Conservation (phyloP, 1,140 invertebrate genomes). For the Frieseomelitta varia region DNA sequence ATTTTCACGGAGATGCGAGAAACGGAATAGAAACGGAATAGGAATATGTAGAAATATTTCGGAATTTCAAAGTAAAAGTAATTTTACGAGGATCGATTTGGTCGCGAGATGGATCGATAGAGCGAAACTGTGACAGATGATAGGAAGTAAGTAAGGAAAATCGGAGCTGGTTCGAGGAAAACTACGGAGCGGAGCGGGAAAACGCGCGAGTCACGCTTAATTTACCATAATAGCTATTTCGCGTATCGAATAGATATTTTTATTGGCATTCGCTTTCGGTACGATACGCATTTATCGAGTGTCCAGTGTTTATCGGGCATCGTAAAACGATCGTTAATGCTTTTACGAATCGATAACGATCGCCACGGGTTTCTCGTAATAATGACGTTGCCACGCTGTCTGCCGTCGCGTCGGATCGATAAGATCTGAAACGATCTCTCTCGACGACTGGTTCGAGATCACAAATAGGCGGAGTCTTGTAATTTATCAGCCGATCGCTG, state of each 20-base stretch:
- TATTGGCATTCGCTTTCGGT: slow-evolving; percentile 54
- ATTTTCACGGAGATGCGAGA: no score
- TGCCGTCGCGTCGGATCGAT: slow-evolving; percentile 49
- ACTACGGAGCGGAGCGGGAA: background rate
- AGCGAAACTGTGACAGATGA: no score
- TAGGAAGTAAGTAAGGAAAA: background rate
- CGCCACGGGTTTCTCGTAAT: slow-evolving; percentile 54
- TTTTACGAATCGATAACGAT: slow-evolving; percentile 66
- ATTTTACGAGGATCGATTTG: no score
- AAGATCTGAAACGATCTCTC: slow-evolving; percentile 61
- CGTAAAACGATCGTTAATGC: slow-evolving; percentile 62
- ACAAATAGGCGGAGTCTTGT: slow-evolving; percentile 7
- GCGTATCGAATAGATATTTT: slow-evolving; percentile 43
- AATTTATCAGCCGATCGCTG: slow-evolving; percentile 34
- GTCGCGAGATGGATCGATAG: background rate
- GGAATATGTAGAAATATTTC: no score
- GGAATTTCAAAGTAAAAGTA: no score
- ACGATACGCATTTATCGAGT: slow-evolving; percentile 35
- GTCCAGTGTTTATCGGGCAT: slow-evolving; percentile 40
- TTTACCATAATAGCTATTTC: slow-evolving; percentile 41
- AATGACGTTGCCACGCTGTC: slow-evolving; percentile 58
- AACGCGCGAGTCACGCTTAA: slow-evolving; percentile 4
- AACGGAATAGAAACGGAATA: no score
- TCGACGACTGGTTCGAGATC: slow-evolving; percentile 51
- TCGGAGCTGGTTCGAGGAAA: fast-evolving